Conservation (phyloP, 2,113 vertebrate genomes). For the Calyptommatus sinebrachiatus region DNA sequence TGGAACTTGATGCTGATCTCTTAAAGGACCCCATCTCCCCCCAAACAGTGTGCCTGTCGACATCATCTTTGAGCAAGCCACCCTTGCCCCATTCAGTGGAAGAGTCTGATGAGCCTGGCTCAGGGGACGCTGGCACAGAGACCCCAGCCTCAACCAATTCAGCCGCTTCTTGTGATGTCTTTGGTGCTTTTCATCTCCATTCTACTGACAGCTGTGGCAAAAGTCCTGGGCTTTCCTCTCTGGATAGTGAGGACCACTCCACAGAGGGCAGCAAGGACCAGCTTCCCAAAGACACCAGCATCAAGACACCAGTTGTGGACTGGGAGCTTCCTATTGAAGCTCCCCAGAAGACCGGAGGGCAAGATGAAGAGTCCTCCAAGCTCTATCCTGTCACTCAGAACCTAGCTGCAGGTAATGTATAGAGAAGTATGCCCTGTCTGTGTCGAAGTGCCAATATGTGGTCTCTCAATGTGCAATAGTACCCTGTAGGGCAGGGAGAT, state of each 20-base stretch:
- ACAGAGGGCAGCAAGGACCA: constrained; percentile 70
- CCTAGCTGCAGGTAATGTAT: constrained; percentile 81
- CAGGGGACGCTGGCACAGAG: constrained; percentile 54
- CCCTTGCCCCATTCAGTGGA: constrained; percentile 34
- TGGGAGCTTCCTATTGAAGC: constrained; percentile 42
- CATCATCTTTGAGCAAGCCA: background rate
- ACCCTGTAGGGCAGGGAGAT: constrained; percentile 3
- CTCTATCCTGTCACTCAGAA: constrained; percentile 62
- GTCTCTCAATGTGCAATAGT: constrained; percentile 33
- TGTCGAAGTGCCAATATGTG: constrained; percentile 21
- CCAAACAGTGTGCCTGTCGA: constrained; percentile 16
- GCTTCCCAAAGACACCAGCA: constrained; percentile 24
- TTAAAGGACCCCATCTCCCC: constrained; percentile 45
- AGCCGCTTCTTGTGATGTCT: constrained; percentile 67
- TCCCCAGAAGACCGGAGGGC: constrained; percentile 20
- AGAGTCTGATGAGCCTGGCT: constrained; percentile 24
- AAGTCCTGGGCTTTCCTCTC: constrained; percentile 77
- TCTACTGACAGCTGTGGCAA: constrained; percentile 76
- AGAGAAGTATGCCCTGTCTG: constrained; percentile 39
- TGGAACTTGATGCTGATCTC: constrained; percentile 67
- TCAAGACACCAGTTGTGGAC: constrained; percentile 20
- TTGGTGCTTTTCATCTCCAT: constrained; percentile 65
- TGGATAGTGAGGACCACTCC: constrained; percentile 78
- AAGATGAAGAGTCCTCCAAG: constrained; percentile 51
- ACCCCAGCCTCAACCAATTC: constrained; percentile 74